phyloP scores from a whole-genome alignment of 2,888 invertebrate genomes.

The Plebejus argus region DNA sequence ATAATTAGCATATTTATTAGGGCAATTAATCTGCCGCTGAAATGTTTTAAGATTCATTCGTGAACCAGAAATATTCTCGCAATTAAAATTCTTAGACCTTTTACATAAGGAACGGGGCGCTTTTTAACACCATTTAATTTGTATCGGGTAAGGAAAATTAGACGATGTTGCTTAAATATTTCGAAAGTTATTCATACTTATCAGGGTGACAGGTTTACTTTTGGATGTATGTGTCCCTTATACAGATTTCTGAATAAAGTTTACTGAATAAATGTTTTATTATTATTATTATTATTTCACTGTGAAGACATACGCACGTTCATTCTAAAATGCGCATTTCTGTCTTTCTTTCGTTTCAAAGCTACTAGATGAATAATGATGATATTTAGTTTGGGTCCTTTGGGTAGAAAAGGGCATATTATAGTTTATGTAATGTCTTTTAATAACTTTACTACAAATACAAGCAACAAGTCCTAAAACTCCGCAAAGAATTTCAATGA shows the following conservation, averaged over 20 bases:
- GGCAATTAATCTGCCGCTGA: constrained; percentile 35
- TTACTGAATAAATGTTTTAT: too few species aligned
- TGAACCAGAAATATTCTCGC: constrained; percentile 23
- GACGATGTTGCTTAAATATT: background rate
- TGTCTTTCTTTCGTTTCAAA: too few species aligned
- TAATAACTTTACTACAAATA: background rate
- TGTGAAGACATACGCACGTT: too few species aligned
- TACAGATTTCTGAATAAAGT: too few species aligned
- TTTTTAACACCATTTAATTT: background rate
- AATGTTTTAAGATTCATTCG: constrained; percentile 13
- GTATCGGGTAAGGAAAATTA: background rate
- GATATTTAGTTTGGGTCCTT: too few species aligned
- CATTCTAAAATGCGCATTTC: too few species aligned
- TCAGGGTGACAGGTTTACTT: too few species aligned
- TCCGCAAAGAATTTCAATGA: background rate
- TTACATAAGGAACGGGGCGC: background rate
- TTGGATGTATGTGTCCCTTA: too few species aligned
- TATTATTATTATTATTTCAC: too few species aligned
- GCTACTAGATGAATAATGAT: too few species aligned
- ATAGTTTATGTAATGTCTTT: too few species aligned
- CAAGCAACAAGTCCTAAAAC: background rate
- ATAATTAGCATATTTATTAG: constrained; percentile 40
- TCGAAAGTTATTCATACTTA: background rate
- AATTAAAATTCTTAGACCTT: background rate
- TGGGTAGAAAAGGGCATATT: too few species aligned